Evolutionary conservation across 1,140 invertebrate species (phyloP).

Genomic region (Planococcus citri): DNA sequence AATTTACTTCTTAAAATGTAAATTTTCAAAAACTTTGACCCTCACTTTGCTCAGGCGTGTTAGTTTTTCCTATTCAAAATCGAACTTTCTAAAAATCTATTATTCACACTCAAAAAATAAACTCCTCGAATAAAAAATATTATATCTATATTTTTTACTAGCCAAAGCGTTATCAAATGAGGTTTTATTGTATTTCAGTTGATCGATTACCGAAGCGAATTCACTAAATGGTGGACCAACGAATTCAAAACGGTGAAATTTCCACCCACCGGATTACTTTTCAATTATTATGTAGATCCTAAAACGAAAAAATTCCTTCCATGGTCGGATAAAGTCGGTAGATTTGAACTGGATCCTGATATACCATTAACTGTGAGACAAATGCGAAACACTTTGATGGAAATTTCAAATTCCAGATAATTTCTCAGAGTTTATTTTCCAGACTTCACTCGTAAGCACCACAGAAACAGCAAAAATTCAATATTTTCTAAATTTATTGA

Average conservation of each 20-base stretch:
- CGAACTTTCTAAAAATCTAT: no score
- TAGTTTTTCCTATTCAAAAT: no score
- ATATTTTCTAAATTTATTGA: slow-evolving; percentile 78
- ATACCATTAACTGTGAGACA: slow-evolving; percentile 68
- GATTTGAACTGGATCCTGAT: slow-evolving; percentile 73
- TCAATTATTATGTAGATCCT: slow-evolving; percentile 78
- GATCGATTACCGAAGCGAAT: slow-evolving; percentile 80
- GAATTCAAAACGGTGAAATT: slow-evolving; percentile 88
- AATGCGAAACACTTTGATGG: no score
- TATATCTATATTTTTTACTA: no score
- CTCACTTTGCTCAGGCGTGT: no score
- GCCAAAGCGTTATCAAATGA: not conserved
- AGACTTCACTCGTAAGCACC: slow-evolving; percentile 73
- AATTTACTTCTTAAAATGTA: no score
- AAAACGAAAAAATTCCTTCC: slow-evolving; percentile 72
- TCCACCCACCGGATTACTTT: slow-evolving; percentile 66
- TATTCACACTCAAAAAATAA: no score
- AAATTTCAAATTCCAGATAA: no score
- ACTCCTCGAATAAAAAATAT: no score
- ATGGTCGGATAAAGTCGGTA: slow-evolving; percentile 65
- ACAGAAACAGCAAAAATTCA: slow-evolving; percentile 76
- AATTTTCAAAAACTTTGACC: no score
- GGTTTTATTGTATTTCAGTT: slow-evolving; percentile 34
- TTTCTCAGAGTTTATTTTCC: slow-evolving; percentile 26
- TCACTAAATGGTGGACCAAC: slow-evolving; percentile 81